Evolutionary conservation across 2,797 vertebrate species (phyloP).

Genomic region (Aotus griseimembra): DNA sequence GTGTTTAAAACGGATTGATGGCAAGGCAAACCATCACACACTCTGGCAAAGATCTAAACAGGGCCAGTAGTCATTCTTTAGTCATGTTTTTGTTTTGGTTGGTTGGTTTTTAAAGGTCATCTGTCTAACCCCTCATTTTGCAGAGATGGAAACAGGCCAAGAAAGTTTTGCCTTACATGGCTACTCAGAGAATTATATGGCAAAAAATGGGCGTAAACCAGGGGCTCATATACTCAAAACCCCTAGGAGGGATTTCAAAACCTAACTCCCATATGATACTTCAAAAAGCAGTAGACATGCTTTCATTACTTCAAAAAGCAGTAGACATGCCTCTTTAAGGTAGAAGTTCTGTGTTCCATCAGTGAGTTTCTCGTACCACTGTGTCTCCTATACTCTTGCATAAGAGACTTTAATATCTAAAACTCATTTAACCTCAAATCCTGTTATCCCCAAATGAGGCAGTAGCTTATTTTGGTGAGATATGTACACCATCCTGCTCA

Average conservation of each 20-base stretch:
- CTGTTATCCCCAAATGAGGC: neutral
- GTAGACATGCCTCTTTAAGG: slow-evolving; percentile 21
- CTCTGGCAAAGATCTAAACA: neutral
- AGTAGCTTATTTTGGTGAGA: neutral
- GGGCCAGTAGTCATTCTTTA: neutral
- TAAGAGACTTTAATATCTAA: slow-evolving; percentile 33
- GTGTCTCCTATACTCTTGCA: neutral
- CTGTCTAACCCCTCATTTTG: slow-evolving; percentile 15
- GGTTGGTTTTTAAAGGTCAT: slow-evolving; percentile 60
- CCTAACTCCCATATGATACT: neutral
- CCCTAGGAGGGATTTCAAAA: neutral
- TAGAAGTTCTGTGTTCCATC: neutral
- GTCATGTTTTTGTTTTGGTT: slow-evolving; percentile 28
- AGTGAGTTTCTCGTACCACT: neutral
- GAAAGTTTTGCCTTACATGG: neutral
- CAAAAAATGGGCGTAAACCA: slow-evolving; percentile 17
- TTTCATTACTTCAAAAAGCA: neutral
- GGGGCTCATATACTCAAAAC: neutral
- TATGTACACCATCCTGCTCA: neutral
- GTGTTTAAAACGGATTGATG: slow-evolving; percentile 27
- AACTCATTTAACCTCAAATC: neutral
- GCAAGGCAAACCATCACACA: neutral
- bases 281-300: neutral
- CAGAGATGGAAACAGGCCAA: neutral
- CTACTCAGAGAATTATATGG: neutral